Evolutionary conservation across 2,113 vertebrate species (phyloP).

Genomic region (Pseudopipra pipra): DNA sequence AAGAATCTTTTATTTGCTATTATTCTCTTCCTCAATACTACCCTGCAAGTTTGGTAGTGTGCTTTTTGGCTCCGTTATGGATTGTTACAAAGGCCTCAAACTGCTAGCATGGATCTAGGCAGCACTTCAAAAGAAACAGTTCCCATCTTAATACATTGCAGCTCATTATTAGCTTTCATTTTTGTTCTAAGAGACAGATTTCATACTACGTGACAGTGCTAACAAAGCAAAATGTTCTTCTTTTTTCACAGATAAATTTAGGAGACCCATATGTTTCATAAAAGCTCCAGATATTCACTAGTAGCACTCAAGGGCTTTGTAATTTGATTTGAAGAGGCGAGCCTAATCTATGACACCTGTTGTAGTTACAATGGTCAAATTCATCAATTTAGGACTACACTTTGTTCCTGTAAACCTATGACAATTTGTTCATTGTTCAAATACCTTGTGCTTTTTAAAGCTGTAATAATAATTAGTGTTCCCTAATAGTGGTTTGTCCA

Average conservation of each 20-base stretch:
- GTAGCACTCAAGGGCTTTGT: neutral
- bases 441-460: neutral
- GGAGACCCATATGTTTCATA: neutral
- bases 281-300: neutral
- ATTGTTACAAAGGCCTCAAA: neutral
- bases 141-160: neutral
- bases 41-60: neutral
- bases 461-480: neutral
- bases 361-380: neutral
- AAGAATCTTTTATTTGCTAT: neutral
- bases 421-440: neutral
- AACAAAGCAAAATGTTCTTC: neutral
- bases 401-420: neutral
- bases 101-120: neutral
- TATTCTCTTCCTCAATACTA: neutral
- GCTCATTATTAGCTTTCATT: neutral
- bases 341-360: neutral
- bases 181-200: neutral
- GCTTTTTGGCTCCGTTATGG: neutral
- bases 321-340: neutral
- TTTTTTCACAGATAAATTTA: conserved; percentile 1
- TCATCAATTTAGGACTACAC: neutral
- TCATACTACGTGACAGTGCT: neutral
- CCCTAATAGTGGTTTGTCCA: neutral
- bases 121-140: neutral